These are phyloP conservation scores for Sarcophaga peregrina DNA, from an alignment of 1,140 invertebrate genomes.

Conservation along the genomic window DNA sequence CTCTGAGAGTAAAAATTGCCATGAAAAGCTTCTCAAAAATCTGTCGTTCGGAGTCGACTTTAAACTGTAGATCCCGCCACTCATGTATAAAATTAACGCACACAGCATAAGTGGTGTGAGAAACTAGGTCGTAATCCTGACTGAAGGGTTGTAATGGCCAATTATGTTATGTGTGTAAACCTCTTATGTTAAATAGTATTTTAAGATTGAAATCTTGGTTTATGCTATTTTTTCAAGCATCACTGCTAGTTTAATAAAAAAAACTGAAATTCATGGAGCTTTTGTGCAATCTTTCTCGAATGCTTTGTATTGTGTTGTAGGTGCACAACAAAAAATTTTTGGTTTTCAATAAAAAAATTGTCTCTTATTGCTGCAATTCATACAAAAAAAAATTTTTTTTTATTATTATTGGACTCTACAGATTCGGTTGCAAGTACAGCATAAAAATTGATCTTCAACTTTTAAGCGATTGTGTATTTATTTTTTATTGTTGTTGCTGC, in stretches of 20 bases:
- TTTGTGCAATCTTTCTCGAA: not conserved
- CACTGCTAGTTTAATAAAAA: not conserved
- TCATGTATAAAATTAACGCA: too few relatives aligned
- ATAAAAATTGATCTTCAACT: slow-evolving; percentile 12
- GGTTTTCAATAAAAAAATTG: not conserved
- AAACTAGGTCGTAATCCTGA: too few relatives aligned
- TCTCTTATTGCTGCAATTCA: not conserved
- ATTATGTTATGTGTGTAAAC: too few relatives aligned
- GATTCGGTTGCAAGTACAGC: not conserved
- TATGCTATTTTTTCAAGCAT: not conserved
- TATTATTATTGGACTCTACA: not conserved
- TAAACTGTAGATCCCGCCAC: too few relatives aligned
- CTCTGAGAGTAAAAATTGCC: too few relatives aligned
- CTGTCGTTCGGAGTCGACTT: too few relatives aligned
- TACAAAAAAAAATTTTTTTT: not conserved
- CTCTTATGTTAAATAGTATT: too few relatives aligned
- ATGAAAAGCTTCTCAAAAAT: too few relatives aligned
- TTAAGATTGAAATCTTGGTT: too few relatives aligned
- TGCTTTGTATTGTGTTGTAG: not conserved
- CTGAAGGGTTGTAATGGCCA: too few relatives aligned
- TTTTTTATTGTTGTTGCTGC: slow-evolving; percentile 3
- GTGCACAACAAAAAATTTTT: not conserved
- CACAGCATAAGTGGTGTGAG: too few relatives aligned
- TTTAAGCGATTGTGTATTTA: slow-evolving; percentile 3
- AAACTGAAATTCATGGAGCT: not conserved